Percentiles rank a stretch among this genome's conserved stretches.
phyloP scores from a whole-genome alignment of 2,888 invertebrate genomes.

The Eledone cirrhosa region DNA sequence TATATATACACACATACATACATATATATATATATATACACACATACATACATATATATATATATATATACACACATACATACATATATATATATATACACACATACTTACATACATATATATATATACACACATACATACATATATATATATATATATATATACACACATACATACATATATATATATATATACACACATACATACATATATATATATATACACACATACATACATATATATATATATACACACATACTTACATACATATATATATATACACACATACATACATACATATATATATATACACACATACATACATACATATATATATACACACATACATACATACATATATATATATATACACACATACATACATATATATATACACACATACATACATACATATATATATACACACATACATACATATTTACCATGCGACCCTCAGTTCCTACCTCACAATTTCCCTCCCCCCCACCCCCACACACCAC shows the following conservation, averaged over 20 bases:
- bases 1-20: too few species aligned
- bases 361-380: too few species aligned
- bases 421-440: too few species aligned
- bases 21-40: too few species aligned
- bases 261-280: background rate
- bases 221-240: background rate
- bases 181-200: background rate
- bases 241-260: background rate
- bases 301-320: background rate
- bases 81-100: background rate
- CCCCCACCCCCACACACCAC: too few species aligned
- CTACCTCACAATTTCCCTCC: too few species aligned
- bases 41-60: background rate
- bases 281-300: background rate
- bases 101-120: background rate
- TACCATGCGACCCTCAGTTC: too few species aligned
- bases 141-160: background rate
- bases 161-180: background rate
- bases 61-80: background rate
- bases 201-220: background rate
- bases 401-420: too few species aligned
- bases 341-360: too few species aligned
- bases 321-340: background rate
- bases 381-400: too few species aligned
- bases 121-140: background rate